A percentile compares a stretch with the other conserved stretches of the same genome.
These are phyloP conservation scores for Hyperopisus bebe DNA, from an alignment of 2,113 vertebrate species.

Conservation along the genomic window DNA sequence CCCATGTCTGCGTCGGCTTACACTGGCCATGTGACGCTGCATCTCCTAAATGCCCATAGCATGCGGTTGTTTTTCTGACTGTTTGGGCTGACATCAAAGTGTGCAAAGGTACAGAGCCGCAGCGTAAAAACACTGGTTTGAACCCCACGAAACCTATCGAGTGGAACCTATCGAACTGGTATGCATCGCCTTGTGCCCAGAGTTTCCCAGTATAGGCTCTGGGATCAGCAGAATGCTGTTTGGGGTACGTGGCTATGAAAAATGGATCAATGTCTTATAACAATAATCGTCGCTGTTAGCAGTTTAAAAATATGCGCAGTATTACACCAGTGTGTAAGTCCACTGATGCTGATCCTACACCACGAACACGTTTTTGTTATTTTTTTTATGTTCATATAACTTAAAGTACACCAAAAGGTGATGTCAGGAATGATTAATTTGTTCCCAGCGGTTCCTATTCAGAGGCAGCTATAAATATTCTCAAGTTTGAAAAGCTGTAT, in stretches of 20 bases:
- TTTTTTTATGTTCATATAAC: constrained; percentile 28
- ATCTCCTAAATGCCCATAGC: not conserved
- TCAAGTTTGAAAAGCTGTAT: constrained; percentile 26
- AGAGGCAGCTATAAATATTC: constrained; percentile 35
- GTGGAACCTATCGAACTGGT: not conserved
- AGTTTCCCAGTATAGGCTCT: not conserved
- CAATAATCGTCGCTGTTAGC: not conserved
- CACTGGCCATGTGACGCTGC: not conserved
- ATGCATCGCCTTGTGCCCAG: not conserved
- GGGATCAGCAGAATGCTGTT: not conserved
- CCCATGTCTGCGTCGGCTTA: not conserved
- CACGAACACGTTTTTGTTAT: not conserved
- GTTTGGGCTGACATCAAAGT: not conserved
- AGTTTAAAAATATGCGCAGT: not conserved
- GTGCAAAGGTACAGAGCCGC: not conserved
- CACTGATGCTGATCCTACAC: not conserved
- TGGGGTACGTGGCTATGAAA: not conserved
- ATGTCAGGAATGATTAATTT: constrained; percentile 38
- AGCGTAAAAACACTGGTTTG: not conserved
- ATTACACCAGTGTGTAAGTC: not conserved
- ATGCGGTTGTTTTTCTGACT: not conserved
- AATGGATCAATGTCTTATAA: not conserved
- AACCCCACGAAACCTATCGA: not conserved
- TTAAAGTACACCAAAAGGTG: constrained; percentile 16
- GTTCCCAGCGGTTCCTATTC: constrained; percentile 27